Base-by-base conservation (phyloP, 2,888 invertebrate species). In the Tryphoninae sp. region DNA sequence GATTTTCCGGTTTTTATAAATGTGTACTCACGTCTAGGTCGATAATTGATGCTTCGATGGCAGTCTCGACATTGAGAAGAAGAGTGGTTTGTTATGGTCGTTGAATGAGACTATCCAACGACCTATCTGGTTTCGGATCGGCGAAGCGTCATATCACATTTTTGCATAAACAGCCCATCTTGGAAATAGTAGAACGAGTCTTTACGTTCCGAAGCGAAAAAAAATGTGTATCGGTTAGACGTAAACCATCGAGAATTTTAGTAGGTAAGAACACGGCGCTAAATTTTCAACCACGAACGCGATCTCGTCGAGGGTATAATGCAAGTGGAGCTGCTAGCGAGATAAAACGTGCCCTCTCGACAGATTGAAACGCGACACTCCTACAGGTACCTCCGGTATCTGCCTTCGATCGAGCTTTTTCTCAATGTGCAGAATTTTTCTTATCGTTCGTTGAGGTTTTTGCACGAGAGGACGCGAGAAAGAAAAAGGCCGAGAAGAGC, bases 341-440 rank as follows among this genome's bases (percentile, higher is more conserved):
- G 11, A 42, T 3, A 11, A 11, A 19, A 16, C 11, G n/a, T 59
- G 62, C 42, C 58, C 22, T 58, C 59, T 58, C 67, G 72, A 61
- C 68, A 69, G 80, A 81, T 83, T 81, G 84, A 74, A 82, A 83
- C 49, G 61, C 72, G 76, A 84, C 62, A 80, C 78, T 75, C 42
- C 67, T 51, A n/a, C 76, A 45, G 67, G 61, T 33, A 33, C 16
- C 9, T 33, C 40, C 11, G 13, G 49, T 59, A 40, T 51, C 59
- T 42, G 13, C 19, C 62, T 55, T 77, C 58, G n/a, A 67, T 61
- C 40, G 40, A 72, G 62, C 51, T 71, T 62, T 42, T 51, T 22
- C 22, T 22, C 61, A 55, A n/a, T 6, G 51, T 13, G 11, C n/a
- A 61, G 42, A 42, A 19, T 55, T 69, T 69, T 53, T 62, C 19